Percentiles rank a stretch among this genome's conserved stretches.
Evolutionary conservation across 2,888 invertebrate genomes (phyloP).

Genomic region (Elegia similella): DNA sequence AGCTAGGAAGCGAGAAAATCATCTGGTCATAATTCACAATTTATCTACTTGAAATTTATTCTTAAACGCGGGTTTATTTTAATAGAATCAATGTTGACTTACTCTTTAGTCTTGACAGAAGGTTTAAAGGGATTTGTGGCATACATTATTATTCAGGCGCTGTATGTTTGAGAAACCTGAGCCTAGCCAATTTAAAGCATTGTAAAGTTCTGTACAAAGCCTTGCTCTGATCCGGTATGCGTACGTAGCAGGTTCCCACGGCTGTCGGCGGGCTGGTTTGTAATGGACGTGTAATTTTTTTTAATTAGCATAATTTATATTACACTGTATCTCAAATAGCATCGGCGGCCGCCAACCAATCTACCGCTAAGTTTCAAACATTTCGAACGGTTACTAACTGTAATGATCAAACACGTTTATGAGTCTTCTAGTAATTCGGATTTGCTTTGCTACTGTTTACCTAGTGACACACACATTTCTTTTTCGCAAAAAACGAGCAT

Average conservation of each 20-base stretch:
- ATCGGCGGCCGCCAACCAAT: conserved; percentile 1
- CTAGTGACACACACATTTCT: not conserved
- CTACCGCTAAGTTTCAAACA: conserved; percentile 1
- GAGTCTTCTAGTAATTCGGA: not conserved
- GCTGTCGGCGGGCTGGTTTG: conserved; percentile 41
- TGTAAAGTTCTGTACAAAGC: conserved; percentile 42
- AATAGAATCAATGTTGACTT: no score
- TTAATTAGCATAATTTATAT: conserved; percentile 34
- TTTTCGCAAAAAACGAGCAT: no score
- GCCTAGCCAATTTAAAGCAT: conserved; percentile 24
- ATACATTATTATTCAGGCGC: no score
- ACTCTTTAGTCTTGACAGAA: no score
- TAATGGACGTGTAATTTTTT: conserved; percentile 39
- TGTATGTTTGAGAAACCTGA: not conserved
- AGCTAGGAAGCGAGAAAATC: no score
- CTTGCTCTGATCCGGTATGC: conserved; percentile 35
- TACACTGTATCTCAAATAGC: conserved; percentile 23
- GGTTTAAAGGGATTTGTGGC: no score
- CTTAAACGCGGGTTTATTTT: no score
- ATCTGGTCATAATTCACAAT: no score
- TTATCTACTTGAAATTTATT: no score
- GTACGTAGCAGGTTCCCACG: conserved; percentile 49
- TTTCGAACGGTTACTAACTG: conserved; percentile 7
- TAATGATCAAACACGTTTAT: not conserved
- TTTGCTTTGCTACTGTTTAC: not conserved